A percentile compares a stretch with the other conserved stretches of the same genome.
phyloP scores from a whole-genome alignment of 2,113 vertebrate genomes.

The Danio rerio region DNA sequence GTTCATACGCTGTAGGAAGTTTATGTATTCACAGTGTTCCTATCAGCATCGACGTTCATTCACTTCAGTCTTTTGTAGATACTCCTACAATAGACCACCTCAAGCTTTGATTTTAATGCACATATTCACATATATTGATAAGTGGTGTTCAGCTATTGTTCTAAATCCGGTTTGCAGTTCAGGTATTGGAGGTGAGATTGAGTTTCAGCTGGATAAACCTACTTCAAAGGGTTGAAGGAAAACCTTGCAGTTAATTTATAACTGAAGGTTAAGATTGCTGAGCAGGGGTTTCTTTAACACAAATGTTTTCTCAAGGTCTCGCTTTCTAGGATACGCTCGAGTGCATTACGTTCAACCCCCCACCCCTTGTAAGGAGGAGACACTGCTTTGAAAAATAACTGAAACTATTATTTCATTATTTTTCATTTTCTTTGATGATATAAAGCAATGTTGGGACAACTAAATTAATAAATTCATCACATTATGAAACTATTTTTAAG shows the following conservation, averaged over 20 bases:
- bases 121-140: background rate
- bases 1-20: background rate
- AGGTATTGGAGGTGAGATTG: slow-evolving; percentile 9
- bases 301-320: slow-evolving; percentile 23
- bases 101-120: slow-evolving; percentile 9
- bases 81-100: background rate
- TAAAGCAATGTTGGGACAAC: background rate
- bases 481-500: background rate
- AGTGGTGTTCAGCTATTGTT: slow-evolving; percentile 6
- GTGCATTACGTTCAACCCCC: background rate
- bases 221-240: slow-evolving; percentile 74
- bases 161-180: background rate
- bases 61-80: background rate
- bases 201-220: slow-evolving; percentile 67
- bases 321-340: slow-evolving; percentile 10
- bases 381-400: slow-evolving; percentile 9
- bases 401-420: background rate
- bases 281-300: slow-evolving; percentile 56
- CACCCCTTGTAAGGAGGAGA: background rate
- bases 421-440: slow-evolving; percentile 1
- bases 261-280: slow-evolving; percentile 56
- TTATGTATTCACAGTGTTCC: background rate
- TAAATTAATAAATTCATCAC: background rate
- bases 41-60: slow-evolving; percentile 17
- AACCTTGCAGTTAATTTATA: slow-evolving; percentile 74